Conservation (phyloP, 2,113 vertebrate genomes). For the Halichoeres trimaculatus region DNA sequence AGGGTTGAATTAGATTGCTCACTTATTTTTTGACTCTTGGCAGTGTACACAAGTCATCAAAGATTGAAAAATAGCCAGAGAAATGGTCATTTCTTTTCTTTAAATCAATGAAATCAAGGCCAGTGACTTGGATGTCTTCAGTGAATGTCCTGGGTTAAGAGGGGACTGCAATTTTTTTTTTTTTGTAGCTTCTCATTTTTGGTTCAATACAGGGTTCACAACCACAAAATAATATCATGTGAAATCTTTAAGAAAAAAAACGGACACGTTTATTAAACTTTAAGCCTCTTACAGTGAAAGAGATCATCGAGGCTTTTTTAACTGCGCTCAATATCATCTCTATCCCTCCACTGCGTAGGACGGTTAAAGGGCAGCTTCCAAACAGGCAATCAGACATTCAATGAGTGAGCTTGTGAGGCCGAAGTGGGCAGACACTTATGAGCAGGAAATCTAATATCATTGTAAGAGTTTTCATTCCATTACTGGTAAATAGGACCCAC, state of each 20-base stretch:
- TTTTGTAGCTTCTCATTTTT: not conserved
- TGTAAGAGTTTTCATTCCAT: slow-evolving; percentile 35
- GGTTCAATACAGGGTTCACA: slow-evolving; percentile 2
- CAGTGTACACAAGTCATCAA: not conserved
- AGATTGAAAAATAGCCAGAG: not conserved
- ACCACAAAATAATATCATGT: not conserved
- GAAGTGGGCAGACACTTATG: slow-evolving; percentile 42
- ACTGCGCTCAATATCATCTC: slow-evolving; percentile 39
- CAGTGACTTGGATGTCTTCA: not conserved
- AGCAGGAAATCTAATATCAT: slow-evolving; percentile 61
- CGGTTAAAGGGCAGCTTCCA: slow-evolving; percentile 48
- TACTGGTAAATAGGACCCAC: slow-evolving; percentile 51
- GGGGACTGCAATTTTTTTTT: not conserved
- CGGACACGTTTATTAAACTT: slow-evolving; percentile 17
- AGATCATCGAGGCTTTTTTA: slow-evolving; percentile 52
- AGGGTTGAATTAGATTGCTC: not conserved
- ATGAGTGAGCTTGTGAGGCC: slow-evolving; percentile 39
- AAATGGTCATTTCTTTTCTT: not conserved
- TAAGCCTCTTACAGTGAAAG: slow-evolving; percentile 3
- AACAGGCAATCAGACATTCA: slow-evolving; percentile 55
- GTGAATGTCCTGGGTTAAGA: not conserved
- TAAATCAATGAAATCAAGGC: not conserved
- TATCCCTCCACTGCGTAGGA: slow-evolving; percentile 27
- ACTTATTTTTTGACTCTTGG: not conserved
- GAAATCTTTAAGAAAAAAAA: slow-evolving; percentile 1